phyloP scores from a whole-genome alignment of 1,140 invertebrate species.

The Temnothorax curvispinosus region DNA sequence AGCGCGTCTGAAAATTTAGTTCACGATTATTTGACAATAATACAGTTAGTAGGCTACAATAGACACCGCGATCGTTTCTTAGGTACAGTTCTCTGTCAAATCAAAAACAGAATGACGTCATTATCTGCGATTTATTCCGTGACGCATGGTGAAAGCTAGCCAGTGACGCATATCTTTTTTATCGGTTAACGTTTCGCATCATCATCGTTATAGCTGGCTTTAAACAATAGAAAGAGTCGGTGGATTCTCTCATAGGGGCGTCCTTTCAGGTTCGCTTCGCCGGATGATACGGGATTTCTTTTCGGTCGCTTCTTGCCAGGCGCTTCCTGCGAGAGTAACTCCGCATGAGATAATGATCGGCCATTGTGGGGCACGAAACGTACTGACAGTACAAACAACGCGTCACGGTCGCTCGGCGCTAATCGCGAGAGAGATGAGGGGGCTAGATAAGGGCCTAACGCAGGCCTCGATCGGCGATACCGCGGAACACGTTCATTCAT shows the following conservation, averaged over 20 bases:
- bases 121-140: neutral
- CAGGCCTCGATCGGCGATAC: constrained; percentile 33
- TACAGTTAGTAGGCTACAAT: neutral
- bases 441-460: constrained; percentile 23
- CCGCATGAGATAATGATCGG: constrained; percentile 37
- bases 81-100: neutral
- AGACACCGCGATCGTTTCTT: neutral
- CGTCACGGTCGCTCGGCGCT: constrained; percentile 48
- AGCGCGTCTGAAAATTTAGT: neutral
- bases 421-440: constrained; percentile 40
- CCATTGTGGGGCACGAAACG: constrained; percentile 50
- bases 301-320: constrained; percentile 25
- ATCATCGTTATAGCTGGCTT: constrained; percentile 1
- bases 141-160: constrained; percentile 6
- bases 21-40: neutral
- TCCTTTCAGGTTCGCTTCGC: neutral
- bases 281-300: constrained; percentile 43
- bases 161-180: constrained; percentile 26
- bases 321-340: constrained; percentile 30
- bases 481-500: constrained; percentile 51
- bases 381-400: constrained; percentile 56
- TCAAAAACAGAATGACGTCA: neutral
- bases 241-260: neutral
- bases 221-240: neutral
- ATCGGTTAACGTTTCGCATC: neutral